Conservation (phyloP, 2,113 vertebrate genomes). For the Syngnathus scovelli region DNA sequence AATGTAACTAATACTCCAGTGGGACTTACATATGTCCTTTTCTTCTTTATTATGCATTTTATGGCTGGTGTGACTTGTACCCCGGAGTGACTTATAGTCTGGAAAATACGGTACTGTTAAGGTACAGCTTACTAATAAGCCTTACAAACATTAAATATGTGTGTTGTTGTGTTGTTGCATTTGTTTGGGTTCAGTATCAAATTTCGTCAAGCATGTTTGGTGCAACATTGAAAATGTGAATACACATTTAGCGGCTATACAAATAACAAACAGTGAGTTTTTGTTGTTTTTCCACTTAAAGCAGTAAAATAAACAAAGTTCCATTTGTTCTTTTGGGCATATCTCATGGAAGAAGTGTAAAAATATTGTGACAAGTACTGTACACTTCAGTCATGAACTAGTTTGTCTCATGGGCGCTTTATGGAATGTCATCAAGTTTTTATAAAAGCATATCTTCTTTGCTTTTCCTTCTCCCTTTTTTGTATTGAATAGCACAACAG, state of each 20-base stretch:
- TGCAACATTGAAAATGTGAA: conserved; percentile 20
- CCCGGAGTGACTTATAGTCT: no score
- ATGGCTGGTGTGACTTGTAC: no score
- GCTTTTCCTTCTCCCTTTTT: conserved; percentile 63
- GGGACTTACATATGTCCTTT: no score
- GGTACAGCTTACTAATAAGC: conserved; percentile 16
- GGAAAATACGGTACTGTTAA: no score
- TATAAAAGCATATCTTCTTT: conserved; percentile 58
- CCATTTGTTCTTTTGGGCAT: not conserved
- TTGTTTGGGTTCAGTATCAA: not conserved
- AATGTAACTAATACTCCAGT: no score
- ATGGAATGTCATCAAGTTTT: conserved; percentile 39
- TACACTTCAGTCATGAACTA: conserved; percentile 39
- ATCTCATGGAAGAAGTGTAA: conserved; percentile 15
- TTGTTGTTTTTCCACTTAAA: not conserved
- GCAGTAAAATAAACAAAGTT: not conserved
- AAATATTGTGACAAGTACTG: conserved; percentile 42
- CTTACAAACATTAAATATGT: conserved; percentile 32
- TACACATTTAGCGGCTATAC: conserved; percentile 12
- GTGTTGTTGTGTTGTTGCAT: not conserved
- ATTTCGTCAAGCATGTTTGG: conserved; percentile 4
- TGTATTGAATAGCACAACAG: conserved; percentile 74
- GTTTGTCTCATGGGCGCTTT: conserved; percentile 38
- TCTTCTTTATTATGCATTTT: no score
- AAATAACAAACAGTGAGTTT: not conserved